phyloP scores from a whole-genome alignment of 1,140 invertebrate species.

The Planococcus citri region DNA sequence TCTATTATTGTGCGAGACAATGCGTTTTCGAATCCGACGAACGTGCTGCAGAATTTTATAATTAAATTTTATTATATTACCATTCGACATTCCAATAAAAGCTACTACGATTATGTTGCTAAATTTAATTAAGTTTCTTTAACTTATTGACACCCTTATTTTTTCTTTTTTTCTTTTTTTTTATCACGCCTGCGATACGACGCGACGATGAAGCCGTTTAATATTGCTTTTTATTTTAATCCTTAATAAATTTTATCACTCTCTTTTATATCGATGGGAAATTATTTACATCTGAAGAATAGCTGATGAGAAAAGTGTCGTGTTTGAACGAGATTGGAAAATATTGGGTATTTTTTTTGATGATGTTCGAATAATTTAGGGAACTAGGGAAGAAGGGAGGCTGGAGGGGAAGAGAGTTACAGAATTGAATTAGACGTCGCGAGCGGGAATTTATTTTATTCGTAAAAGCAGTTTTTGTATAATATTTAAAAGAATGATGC shows the following conservation, averaged over 20 bases:
- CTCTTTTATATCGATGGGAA: background rate
- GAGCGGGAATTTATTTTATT: too few species aligned
- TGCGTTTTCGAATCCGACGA: too few species aligned
- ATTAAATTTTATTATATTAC: background rate
- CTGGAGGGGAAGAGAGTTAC: too few species aligned
- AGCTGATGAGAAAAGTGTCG: background rate
- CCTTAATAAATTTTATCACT: background rate
- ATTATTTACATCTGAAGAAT: background rate
- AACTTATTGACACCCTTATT: background rate
- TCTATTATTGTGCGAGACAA: background rate
- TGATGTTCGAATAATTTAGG: too few species aligned
- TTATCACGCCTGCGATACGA: background rate
- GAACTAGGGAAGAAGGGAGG: too few species aligned
- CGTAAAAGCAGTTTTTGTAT: too few species aligned
- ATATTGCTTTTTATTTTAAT: background rate
- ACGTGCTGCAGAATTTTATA: background rate
- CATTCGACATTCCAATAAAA: background rate
- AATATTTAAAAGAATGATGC: too few species aligned
- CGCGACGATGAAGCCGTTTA: background rate
- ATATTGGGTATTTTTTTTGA: background rate
- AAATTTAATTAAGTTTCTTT: constrained; percentile 1
- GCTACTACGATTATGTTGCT: background rate
- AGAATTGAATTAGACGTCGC: too few species aligned
- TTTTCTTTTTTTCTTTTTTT: background rate
- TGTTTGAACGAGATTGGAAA: background rate